Conservation (phyloP, 2,888 invertebrate species). For the Agonopterix alstromeriana region DNA sequence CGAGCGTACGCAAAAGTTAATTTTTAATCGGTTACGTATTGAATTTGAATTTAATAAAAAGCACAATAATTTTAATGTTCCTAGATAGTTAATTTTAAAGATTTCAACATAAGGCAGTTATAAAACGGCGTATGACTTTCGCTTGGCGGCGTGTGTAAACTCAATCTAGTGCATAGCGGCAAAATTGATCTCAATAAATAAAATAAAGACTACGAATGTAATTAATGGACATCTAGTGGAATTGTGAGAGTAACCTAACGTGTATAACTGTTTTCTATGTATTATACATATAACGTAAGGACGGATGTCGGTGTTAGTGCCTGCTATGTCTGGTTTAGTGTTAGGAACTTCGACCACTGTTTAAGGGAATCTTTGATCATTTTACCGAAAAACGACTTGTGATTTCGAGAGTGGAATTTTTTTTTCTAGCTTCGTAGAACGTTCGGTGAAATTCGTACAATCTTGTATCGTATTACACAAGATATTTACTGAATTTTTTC, state of each 20-base stretch:
- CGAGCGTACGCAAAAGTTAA: too few species aligned
- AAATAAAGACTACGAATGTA: conserved; percentile 57
- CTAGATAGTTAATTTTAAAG: conserved; percentile 14
- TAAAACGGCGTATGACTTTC: conserved; percentile 7
- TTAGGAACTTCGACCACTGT: conserved; percentile 49
- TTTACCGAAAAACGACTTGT: conserved; percentile 58
- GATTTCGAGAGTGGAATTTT: conserved; percentile 52
- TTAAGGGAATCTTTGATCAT: conserved; percentile 55
- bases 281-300: conserved; percentile 50
- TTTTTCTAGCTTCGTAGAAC: conserved; percentile 5
- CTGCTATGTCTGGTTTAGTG: conserved; percentile 65
- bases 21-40: too few species aligned
- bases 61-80: conserved; percentile 22
- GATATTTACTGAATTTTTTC: conserved; percentile 45
- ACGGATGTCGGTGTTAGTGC: conserved; percentile 67
- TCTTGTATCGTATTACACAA: conserved; percentile 38
- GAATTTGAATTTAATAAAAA: conserved; percentile 5
- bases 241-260: conserved; percentile 64
- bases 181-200: conserved; percentile 71
- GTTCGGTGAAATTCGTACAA: conserved; percentile 34
- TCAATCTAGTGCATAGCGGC: conserved; percentile 57
- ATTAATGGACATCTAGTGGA: conserved; percentile 62
- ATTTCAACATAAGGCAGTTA: conserved; percentile 1
- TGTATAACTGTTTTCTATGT: conserved; percentile 69
- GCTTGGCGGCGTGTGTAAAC: conserved; percentile 34